Evolutionary conservation across 2,113 vertebrate species (phyloP), one percentile per base, ranked within the genome.

Genomic region (Bubo scandiacus): DNA sequence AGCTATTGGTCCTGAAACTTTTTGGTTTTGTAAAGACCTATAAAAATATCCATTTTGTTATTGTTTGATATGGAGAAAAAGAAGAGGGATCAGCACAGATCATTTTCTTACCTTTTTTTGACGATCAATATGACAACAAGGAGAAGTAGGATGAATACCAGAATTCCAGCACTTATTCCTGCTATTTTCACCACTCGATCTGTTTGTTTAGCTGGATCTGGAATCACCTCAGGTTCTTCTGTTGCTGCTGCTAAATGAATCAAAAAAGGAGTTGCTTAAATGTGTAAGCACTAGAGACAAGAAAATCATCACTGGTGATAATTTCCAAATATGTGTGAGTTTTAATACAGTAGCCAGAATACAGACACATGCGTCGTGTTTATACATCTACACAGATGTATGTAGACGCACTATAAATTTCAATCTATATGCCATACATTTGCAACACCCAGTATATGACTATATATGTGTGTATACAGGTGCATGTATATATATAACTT

Each of bases 181-280:
- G 99, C 99, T 47, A 99, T 99, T 98, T 99, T 99, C 97, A 99
- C 99, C 92, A 99, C 99, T 36, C 99, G 98, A 89, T 99, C 99
- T 15, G 99, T 99, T 97, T 99, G 99, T 89, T 99, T 99, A 32
- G 99, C 99, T 2, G 99, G 99, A 91, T 99, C 99, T 0, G 99
- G 99, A 91, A 99, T 99, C 95, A 99, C 99, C 92, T 99, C 99
- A 54, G 99, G 99, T 97, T 99, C 99, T 97, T 99, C 99, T 66
- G 99, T 99, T 92, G 99, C 99, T 97, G 99, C 99, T 99, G 96
- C 83, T 97, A 97, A 98, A 98, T 6, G 47, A 97, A 86, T 91
- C 3, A 86, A 81, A 95, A 95, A 96, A 92, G 7, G 95, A 94
- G 72, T 96, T 94, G 96, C n/a, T 96, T 80, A 96, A 95, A 96